A percentile compares a stretch with the other conserved stretches of the same genome.
Conservation (phyloP, 2,797 vertebrate genomes). For the Galago senegalensis region DNA sequence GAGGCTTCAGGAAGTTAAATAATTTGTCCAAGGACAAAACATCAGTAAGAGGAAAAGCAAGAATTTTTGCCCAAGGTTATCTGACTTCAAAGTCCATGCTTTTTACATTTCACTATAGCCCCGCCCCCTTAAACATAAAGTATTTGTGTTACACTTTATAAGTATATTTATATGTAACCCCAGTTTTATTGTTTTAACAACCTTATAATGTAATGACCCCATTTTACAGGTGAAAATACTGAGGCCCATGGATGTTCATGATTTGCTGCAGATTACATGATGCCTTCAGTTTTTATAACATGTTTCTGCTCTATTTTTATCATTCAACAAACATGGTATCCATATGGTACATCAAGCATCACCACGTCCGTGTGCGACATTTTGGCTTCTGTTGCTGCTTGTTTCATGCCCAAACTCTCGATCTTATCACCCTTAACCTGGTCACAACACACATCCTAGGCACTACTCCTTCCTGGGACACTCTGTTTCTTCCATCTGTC, state of each 20-base stretch:
- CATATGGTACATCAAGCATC: not conserved
- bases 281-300: not conserved
- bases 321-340: not conserved
- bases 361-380: not conserved
- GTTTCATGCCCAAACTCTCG: not conserved
- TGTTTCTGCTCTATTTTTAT: conserved; percentile 13
- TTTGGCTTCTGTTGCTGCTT: not conserved
- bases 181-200: conserved; percentile 12
- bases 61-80: not conserved
- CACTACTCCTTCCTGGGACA: not conserved
- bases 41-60: not conserved
- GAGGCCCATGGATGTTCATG: not conserved
- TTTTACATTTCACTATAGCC: not conserved
- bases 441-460: not conserved
- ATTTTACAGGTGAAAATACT: conserved; percentile 52
- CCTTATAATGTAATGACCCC: not conserved
- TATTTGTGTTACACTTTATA: conserved; percentile 33
- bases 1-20: not conserved
- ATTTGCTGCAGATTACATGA: not conserved
- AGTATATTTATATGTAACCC: not conserved
- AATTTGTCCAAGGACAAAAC: conserved; percentile 26
- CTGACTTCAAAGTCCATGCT: conserved; percentile 37
- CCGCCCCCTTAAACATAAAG: not conserved
- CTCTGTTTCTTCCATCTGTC: not conserved
- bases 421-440: not conserved